A percentile compares a stretch with the other conserved stretches of the same genome.
Evolutionary conservation across 2,888 invertebrate genomes (phyloP).

Genomic region (Pyrochroa serraticornis): DNA sequence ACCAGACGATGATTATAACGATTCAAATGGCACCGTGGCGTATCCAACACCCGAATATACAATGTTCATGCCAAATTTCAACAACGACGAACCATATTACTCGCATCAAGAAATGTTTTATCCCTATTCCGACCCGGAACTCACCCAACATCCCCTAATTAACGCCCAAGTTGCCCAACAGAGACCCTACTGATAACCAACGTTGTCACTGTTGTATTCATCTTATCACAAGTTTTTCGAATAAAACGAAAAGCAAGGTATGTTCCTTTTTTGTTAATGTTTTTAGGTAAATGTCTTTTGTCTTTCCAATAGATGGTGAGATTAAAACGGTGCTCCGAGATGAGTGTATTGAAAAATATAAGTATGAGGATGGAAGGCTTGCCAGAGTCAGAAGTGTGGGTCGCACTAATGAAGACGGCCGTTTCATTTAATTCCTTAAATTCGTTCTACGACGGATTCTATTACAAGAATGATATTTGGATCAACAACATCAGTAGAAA

Average conservation of each 20-base stretch:
- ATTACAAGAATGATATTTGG: constrained; percentile 10
- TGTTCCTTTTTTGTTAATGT: constrained; percentile 18
- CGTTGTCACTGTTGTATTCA: not conserved
- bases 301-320: constrained; percentile 18
- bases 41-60: constrained; percentile 54
- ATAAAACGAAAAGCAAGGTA: constrained; percentile 19
- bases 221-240: constrained; percentile 7
- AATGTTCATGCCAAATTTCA: constrained; percentile 54
- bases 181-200: constrained; percentile 71
- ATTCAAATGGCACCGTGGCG: constrained; percentile 60
- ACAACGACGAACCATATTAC: constrained; percentile 58
- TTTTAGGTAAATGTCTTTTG: constrained; percentile 7
- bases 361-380: constrained; percentile 2
- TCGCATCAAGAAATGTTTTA: constrained; percentile 62
- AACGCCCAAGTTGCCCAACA: constrained; percentile 57
- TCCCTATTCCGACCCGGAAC: constrained; percentile 54
- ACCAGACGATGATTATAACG: constrained; percentile 65
- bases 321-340: constrained; percentile 13
- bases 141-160: constrained; percentile 57
- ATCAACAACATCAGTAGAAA: constrained; percentile 7
- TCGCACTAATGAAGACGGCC: constrained; percentile 14
- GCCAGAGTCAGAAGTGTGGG: constrained; percentile 11
- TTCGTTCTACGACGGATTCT: constrained; percentile 13
- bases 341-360: constrained; percentile 17
- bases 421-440: constrained; percentile 16